phyloP scores from a whole-genome alignment of 2,888 invertebrate species.

The Escarpia spicata region DNA sequence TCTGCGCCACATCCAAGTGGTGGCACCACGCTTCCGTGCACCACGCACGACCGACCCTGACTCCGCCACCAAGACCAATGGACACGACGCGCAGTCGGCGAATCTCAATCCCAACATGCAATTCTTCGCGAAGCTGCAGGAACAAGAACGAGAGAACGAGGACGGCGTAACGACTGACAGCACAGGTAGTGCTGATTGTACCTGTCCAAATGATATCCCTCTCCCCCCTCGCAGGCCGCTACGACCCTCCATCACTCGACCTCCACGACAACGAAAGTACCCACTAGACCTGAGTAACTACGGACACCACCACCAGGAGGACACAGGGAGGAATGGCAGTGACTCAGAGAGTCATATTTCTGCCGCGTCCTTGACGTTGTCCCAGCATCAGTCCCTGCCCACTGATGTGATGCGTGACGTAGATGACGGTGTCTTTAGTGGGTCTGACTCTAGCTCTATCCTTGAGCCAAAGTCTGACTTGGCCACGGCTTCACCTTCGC shows the following conservation, averaged over 20 bases:
- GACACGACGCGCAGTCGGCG: not conserved
- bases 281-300: constrained; percentile 72
- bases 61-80: not conserved
- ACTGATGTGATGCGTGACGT: not conserved
- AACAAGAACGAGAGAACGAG: not conserved
- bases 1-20: constrained; percentile 66
- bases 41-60: not conserved
- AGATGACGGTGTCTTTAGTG: not conserved
- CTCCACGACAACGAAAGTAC: constrained; percentile 81
- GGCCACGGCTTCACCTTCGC: not conserved
- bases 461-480: not conserved
- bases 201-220: constrained; percentile 72
- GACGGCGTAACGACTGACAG: not conserved
- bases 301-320: not conserved
- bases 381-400: not conserved
- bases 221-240: constrained; percentile 81
- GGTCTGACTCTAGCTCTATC: constrained; percentile 26
- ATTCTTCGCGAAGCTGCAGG: not conserved
- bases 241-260: constrained; percentile 70
- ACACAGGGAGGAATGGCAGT: constrained; percentile 18
- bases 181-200: constrained; percentile 33
- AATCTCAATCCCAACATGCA: constrained; percentile 13
- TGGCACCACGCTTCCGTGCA: not conserved
- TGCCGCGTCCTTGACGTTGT: not conserved
- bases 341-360: not conserved